These are phyloP conservation scores for Metaphire vulgaris DNA, from an alignment of 1,140 invertebrate genomes.

Conservation along the genomic window DNA sequence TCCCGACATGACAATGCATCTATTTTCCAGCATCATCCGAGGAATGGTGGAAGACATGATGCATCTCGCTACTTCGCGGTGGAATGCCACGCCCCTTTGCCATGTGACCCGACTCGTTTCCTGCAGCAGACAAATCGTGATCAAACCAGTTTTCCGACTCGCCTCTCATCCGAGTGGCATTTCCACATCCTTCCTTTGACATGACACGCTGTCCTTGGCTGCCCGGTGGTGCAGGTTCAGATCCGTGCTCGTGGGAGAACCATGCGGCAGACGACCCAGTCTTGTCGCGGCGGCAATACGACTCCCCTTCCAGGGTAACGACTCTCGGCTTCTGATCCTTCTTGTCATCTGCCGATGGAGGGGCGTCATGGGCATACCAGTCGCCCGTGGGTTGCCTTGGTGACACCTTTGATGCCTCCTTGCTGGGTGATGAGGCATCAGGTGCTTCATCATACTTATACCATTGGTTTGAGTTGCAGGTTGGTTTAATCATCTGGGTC, in stretches of 20 bases:
- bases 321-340: constrained; percentile 1
- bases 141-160: constrained; percentile 21
- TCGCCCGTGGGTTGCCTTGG: not conserved
- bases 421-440: not conserved
- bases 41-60: not conserved
- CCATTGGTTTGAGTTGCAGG: constrained; percentile 22
- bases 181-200: constrained; percentile 3
- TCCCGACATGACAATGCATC: too few species aligned
- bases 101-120: not conserved
- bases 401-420: not conserved
- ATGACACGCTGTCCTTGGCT: not conserved
- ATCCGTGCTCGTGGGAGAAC: constrained; percentile 15
- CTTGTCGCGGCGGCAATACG: constrained; percentile 16
- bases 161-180: constrained; percentile 15
- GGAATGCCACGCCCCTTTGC: constrained; percentile 8
- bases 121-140: not conserved
- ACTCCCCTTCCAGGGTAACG: constrained; percentile 6
- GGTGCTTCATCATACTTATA: constrained; percentile 12
- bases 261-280: not conserved
- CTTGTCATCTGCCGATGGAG: not conserved
- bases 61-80: not conserved
- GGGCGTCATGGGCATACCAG: not conserved
- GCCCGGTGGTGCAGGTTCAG: not conserved
- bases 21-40: too few species aligned
- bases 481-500: constrained; percentile 21